A percentile compares a stretch with the other conserved stretches of the same genome.
Evolutionary conservation across 2,113 vertebrate species (phyloP).

Genomic region (Pedetes capensis): DNA sequence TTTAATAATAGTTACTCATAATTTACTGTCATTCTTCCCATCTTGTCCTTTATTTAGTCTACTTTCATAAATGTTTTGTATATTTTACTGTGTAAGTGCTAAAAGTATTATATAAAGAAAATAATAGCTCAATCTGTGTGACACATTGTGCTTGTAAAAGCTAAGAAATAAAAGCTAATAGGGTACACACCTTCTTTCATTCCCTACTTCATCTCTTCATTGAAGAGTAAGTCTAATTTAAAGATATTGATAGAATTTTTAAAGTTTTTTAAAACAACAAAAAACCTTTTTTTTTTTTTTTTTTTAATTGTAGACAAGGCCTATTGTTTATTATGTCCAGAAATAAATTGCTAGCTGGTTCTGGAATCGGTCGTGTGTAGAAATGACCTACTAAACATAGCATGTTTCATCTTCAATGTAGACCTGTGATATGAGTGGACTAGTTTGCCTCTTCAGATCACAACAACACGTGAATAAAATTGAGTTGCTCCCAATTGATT

Average conservation of each 20-base stretch:
- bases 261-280: not conserved
- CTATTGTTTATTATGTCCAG: not conserved
- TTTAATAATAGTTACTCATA: not conserved
- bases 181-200: not conserved
- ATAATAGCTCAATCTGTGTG: not conserved
- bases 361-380: not conserved
- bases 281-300: no score
- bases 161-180: not conserved
- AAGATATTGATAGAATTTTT: not conserved
- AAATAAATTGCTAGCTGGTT: conserved; percentile 5
- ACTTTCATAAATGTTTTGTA: conserved; percentile 14
- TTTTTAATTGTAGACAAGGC: no score
- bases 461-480: not conserved
- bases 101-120: not conserved
- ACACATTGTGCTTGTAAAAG: not conserved
- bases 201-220: not conserved
- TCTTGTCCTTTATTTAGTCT: not conserved
- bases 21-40: not conserved
- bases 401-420: not conserved
- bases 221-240: not conserved
- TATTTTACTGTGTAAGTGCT: conserved; percentile 14
- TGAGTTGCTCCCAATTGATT: conserved; percentile 2
- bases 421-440: not conserved
- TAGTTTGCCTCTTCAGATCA: not conserved
- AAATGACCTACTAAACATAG: not conserved